These are phyloP conservation scores for Hydropsyche tenuis DNA, from an alignment of 1,140 invertebrate species.

Conservation along the genomic window DNA sequence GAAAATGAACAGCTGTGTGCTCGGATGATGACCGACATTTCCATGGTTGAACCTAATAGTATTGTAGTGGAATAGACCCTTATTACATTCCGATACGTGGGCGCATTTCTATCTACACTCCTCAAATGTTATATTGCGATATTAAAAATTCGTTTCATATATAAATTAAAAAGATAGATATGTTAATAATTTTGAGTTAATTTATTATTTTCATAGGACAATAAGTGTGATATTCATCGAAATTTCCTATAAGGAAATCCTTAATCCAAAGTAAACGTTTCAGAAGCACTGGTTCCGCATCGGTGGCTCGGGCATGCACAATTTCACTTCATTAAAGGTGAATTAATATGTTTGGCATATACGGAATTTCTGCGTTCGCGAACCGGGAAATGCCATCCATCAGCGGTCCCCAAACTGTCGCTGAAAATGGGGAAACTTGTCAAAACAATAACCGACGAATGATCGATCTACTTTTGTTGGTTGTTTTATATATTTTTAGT, in stretches of 20 bases:
- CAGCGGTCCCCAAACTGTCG: constrained; percentile 3
- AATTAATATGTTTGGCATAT: constrained; percentile 1
- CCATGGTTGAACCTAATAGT: no score
- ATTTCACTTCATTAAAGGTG: constrained; percentile 2
- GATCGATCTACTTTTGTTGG: not conserved
- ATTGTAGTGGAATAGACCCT: no score
- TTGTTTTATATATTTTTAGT: not conserved
- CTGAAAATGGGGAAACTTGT: not conserved
- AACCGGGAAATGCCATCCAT: not conserved
- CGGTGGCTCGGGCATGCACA: not conserved
- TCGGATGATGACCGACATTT: constrained; percentile 46
- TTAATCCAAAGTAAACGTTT: not conserved
- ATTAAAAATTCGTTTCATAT: no score
- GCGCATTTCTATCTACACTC: not conserved
- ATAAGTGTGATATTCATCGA: no score
- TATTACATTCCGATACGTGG: constrained; percentile 42
- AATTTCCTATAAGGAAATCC: no score
- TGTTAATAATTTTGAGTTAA: no score
- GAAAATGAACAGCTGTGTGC: no score
- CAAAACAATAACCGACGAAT: not conserved
- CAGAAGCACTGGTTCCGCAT: not conserved
- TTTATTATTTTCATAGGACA: no score
- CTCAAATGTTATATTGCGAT: not conserved
- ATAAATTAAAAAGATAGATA: no score
- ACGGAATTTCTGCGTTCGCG: not conserved